Conservation (phyloP, 2,797 vertebrate species). For the Sebastes iracundus region DNA sequence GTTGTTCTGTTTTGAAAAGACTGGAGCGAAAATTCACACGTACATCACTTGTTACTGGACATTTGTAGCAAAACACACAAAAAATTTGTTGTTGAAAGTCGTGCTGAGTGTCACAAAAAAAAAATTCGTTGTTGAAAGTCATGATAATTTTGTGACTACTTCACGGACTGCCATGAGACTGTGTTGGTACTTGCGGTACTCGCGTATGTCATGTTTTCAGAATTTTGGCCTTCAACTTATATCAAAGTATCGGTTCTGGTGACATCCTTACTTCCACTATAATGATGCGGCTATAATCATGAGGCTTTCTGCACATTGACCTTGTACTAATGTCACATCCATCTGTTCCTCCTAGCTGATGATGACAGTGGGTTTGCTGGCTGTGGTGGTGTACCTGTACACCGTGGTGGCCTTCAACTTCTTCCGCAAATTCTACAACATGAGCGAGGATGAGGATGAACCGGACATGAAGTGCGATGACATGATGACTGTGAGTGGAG, state of each 20-base stretch:
- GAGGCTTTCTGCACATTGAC: neutral
- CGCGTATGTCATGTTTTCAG: no score
- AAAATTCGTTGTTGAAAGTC: no score
- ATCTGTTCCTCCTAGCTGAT: conserved; percentile 76
- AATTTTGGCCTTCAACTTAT: no score
- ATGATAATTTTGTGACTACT: no score
- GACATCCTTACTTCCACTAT: neutral
- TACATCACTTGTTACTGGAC: no score
- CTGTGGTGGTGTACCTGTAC: conserved; percentile 94
- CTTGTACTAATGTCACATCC: neutral
- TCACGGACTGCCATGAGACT: rapidly evolving
- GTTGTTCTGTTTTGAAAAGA: no score
- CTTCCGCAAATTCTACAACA: conserved; percentile 98
- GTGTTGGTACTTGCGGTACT: no score
- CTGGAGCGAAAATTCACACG: no score
- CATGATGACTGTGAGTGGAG: conserved; percentile 92
- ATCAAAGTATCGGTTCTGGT: no score
- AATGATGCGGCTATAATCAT: neutral
- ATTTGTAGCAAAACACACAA: no score
- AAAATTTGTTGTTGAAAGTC: no score
- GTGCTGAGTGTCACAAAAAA: no score
- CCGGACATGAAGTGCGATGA: conserved; percentile 97
- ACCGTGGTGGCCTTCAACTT: conserved; percentile 98
- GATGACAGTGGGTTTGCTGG: conserved; percentile 94
- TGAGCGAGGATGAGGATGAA: conserved; percentile 94